Percentiles rank a stretch among this genome's conserved stretches.
Evolutionary conservation across 2,797 vertebrate genomes (phyloP).

Genomic region (Sparus aurata): DNA sequence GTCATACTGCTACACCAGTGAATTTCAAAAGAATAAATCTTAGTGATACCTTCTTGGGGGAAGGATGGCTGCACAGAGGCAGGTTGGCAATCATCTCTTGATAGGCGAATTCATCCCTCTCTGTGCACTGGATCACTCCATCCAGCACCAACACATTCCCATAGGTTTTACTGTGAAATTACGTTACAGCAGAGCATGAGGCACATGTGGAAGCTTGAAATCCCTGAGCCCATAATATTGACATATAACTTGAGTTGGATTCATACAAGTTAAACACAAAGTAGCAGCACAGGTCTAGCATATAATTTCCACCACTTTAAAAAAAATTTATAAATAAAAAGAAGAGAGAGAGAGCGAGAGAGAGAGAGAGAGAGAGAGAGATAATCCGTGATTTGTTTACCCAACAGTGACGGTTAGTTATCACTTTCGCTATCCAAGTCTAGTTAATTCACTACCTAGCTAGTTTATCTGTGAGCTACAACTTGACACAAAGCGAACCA

Average conservation of each 20-base stretch:
- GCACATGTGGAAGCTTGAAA: background rate
- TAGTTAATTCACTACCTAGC: background rate
- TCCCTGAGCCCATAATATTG: background rate
- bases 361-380: background rate
- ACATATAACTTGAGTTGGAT: background rate
- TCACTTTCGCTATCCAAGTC: too few relatives aligned
- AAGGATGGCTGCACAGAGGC: slow-evolving; percentile 94
- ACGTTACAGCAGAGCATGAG: background rate
- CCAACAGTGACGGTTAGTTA: background rate
- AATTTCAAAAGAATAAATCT: background rate
- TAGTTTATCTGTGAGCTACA: background rate
- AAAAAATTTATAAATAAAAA: too few relatives aligned
- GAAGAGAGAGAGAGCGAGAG: background rate
- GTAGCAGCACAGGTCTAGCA: background rate
- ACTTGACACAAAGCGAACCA: background rate
- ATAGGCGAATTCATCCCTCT: slow-evolving; percentile 97
- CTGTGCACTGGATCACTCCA: slow-evolving; percentile 98
- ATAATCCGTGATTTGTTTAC: background rate
- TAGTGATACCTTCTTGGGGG: slow-evolving; percentile 91
- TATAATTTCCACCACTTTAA: background rate
- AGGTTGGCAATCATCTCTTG: slow-evolving; percentile 99
- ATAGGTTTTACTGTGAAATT: slow-evolving; percentile 92
- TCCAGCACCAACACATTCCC: slow-evolving; percentile 97
- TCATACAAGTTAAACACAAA: background rate
- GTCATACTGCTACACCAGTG: background rate